Conservation (phyloP, 1,140 invertebrate species). For the Hydropsyche tenuis region DNA sequence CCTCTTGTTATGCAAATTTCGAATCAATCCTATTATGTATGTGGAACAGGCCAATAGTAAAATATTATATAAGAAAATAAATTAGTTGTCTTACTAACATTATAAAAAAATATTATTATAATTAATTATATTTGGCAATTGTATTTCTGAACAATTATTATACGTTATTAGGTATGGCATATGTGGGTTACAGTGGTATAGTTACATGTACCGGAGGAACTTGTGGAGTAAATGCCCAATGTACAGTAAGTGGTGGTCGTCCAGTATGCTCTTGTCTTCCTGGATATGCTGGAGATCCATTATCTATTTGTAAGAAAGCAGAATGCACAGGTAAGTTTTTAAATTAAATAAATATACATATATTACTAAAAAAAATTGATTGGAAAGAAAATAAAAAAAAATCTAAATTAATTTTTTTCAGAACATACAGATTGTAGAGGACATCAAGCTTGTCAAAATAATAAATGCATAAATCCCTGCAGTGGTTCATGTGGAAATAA, state of each 20-base stretch:
- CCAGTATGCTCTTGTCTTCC: slow-evolving; percentile 75
- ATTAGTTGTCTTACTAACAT: too few species aligned
- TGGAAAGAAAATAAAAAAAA: too few species aligned
- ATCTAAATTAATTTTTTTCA: slow-evolving; percentile 49
- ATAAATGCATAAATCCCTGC: slow-evolving; percentile 79
- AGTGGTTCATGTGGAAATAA: slow-evolving; percentile 75
- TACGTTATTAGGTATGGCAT: slow-evolving; percentile 12
- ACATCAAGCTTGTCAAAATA: slow-evolving; percentile 78
- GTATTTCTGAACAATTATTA: too few species aligned
- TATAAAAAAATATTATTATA: too few species aligned
- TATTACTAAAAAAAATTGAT: background rate
- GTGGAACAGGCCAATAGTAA: background rate
- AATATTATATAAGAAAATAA: too few species aligned
- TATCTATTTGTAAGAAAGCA: slow-evolving; percentile 67
- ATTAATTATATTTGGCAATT: too few species aligned
- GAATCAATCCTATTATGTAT: background rate
- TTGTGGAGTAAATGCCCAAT: slow-evolving; percentile 69
- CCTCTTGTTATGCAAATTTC: background rate
- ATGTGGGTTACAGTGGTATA: background rate
- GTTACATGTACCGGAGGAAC: slow-evolving; percentile 57
- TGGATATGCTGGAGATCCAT: slow-evolving; percentile 75
- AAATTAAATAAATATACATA: slow-evolving; percentile 25
- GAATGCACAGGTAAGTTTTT: slow-evolving; percentile 66
- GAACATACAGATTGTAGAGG: slow-evolving; percentile 66
- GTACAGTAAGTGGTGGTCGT: slow-evolving; percentile 65